Base-by-base conservation (phyloP, 2,888 invertebrate species). In the Phaedon cochleariae region DNA sequence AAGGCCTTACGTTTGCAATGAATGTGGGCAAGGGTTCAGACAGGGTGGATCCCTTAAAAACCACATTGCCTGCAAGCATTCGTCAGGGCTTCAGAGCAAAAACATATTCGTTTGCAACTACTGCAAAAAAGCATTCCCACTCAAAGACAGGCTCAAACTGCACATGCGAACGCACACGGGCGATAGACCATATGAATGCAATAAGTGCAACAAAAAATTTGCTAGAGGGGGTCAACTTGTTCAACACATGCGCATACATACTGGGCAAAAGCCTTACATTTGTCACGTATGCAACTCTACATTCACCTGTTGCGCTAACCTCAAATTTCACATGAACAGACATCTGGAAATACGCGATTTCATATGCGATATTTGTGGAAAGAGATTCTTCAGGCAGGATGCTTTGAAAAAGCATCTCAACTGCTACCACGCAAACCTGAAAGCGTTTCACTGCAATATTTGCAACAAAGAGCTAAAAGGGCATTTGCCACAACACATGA, bases 401-500 rank as follows among this genome's bases (percentile, higher is more conserved):
- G 91, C 92, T 0, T 83, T 95, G 71, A 89, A 89, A 72, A 89
- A 93, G 68, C 95, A 95, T 80, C 85, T 94, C 26, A 89, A 89
- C 73, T 90, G 92, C 74, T 88, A 89, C 73, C 95, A 95, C 76
- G 88, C 87, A 29, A 92, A 92, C 62, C 85, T 90, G 1, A 90
- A 90, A 70, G 90, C 92, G 21, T 91, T 93, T 75, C 89, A 91
- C 70, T 95, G 95, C 81, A 88, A 90, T 1, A 88, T 95, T 63
- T 95, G 95, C 80, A 90, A 92, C 75, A 93, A 94, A 77, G 88
- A 88, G 51, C 87, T 94, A 68, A 93, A 93, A 77, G 93, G 94
- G 0, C 94, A 94, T 79, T 84, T 94, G 70, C 88, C 92, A 17
- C 92, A 93, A 76, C 95, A 95, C 79, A 90, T 95, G 90, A 87